Conservation (phyloP, 2,797 vertebrate genomes). For the Epinephelus coioides region DNA sequence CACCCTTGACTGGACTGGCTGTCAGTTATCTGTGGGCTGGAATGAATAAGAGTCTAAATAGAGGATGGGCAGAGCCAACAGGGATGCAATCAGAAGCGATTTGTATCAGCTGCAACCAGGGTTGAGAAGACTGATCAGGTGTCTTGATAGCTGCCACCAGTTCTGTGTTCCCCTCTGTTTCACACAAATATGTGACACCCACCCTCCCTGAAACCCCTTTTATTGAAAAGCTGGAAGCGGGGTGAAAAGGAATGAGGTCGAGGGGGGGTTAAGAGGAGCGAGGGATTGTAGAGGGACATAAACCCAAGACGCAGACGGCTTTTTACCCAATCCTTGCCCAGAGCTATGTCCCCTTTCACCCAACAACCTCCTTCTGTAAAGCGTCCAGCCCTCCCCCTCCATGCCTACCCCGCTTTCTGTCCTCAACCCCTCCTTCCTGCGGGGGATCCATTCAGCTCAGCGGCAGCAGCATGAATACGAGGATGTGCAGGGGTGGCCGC, state of each 20-base stretch:
- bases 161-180: slow-evolving; percentile 55
- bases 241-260: slow-evolving; percentile 56
- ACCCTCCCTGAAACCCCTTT: slow-evolving; percentile 29
- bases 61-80: slow-evolving; percentile 24
- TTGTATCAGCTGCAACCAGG: slow-evolving; percentile 53
- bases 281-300: slow-evolving; percentile 54
- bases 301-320: slow-evolving; percentile 56
- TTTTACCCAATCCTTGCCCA: slow-evolving; percentile 63
- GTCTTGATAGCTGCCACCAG: slow-evolving; percentile 61
- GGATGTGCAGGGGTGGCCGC: slow-evolving; percentile 51
- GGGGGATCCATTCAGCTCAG: slow-evolving; percentile 60
- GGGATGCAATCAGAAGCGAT: slow-evolving; percentile 43
- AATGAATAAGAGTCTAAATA: slow-evolving; percentile 27
- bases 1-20: slow-evolving; percentile 14
- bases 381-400: slow-evolving; percentile 23
- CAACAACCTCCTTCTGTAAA: slow-evolving; percentile 62
- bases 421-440: slow-evolving; percentile 61
- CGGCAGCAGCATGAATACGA: slow-evolving; percentile 61
- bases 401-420: slow-evolving; percentile 41
- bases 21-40: slow-evolving; percentile 32
- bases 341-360: slow-evolving; percentile 63
- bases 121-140: slow-evolving; percentile 64
- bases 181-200: slow-evolving; percentile 61
- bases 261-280: slow-evolving; percentile 43
- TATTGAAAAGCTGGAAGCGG: slow-evolving; percentile 51